Percentiles rank a stretch among this genome's conserved stretches.
phyloP scores from a whole-genome alignment of 1,140 invertebrate genomes.

The Mercenaria mercenaria region DNA sequence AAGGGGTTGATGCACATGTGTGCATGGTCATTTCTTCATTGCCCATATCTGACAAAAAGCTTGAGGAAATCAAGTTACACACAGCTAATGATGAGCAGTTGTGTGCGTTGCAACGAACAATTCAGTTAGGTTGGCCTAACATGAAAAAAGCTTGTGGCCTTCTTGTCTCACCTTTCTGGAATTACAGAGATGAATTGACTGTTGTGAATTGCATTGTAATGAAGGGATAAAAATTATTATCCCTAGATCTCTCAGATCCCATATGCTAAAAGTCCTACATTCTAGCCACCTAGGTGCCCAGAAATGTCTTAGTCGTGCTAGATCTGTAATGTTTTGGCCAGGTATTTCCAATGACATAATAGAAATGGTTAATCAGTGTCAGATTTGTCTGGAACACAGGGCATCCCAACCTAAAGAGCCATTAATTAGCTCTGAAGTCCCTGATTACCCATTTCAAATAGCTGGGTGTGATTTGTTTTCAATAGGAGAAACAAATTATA shows the following conservation, averaged over 20 bases:
- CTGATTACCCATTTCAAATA: conserved; percentile 31
- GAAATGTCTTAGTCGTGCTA: conserved; percentile 42
- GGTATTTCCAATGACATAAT: conserved; percentile 63
- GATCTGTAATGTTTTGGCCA: conserved; percentile 57
- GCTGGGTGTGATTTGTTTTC: conserved; percentile 23
- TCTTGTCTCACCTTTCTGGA: background rate
- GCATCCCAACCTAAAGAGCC: conserved; percentile 39
- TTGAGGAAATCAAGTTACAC: background rate
- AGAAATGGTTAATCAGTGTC: conserved; percentile 36
- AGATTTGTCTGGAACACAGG: conserved; percentile 29
- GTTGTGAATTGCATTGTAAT: conserved; percentile 4
- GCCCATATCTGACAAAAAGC: background rate
- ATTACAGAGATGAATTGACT: conserved; percentile 38
- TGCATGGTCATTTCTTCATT: background rate
- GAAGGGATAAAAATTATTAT: conserved; percentile 26
- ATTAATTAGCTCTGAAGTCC: conserved; percentile 45
- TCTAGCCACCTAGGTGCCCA: conserved; percentile 52
- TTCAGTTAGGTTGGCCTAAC: conserved; percentile 47
- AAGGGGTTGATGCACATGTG: conserved; percentile 36
- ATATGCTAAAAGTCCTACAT: conserved; percentile 43
- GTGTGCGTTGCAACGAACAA: background rate
- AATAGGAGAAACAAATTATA: background rate
- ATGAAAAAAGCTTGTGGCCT: background rate
- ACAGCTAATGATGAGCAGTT: conserved; percentile 14
- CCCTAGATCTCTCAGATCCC: background rate